Conservation (phyloP, 2,113 vertebrate species). For the Sinosuthora webbiana region DNA sequence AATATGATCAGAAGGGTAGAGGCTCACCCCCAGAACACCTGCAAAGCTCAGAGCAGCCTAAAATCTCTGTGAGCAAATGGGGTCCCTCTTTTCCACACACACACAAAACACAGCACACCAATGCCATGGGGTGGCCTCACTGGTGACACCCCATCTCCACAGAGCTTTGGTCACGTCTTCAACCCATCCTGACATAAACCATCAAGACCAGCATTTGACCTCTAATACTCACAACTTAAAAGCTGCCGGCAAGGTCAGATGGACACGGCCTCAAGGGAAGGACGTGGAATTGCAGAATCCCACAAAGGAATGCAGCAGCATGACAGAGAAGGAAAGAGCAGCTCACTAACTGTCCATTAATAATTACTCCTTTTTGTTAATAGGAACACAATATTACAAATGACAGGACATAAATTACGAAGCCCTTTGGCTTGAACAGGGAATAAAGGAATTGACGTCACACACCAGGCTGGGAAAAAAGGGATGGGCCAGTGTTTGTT, state of each 20-base stretch:
- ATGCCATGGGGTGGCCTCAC: too few relatives aligned
- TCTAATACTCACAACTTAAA: not conserved
- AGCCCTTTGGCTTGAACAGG: fast-evolving
- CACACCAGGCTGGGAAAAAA: not conserved
- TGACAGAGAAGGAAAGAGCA: not conserved
- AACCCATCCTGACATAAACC: not conserved
- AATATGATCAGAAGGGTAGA: not conserved
- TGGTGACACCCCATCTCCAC: too few relatives aligned
- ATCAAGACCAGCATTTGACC: not conserved
- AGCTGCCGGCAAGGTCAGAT: not conserved
- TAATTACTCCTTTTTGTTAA: not conserved
- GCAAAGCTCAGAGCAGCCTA: not conserved
- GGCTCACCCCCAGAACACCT: not conserved
- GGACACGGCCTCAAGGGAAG: not conserved
- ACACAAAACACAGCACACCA: not conserved
- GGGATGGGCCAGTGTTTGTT: fast-evolving
- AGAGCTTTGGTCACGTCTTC: too few relatives aligned
- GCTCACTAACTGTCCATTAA: too few relatives aligned
- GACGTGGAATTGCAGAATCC: not conserved
- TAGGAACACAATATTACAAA: not conserved
- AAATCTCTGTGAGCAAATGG: not conserved
- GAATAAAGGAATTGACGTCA: fast-evolving
- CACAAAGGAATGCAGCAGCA: not conserved
- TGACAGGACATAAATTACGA: not conserved
- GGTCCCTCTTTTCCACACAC: not conserved